Evolutionary conservation across 2,888 invertebrate genomes (phyloP).

Genomic region (Nephrotoma appendiculata): DNA sequence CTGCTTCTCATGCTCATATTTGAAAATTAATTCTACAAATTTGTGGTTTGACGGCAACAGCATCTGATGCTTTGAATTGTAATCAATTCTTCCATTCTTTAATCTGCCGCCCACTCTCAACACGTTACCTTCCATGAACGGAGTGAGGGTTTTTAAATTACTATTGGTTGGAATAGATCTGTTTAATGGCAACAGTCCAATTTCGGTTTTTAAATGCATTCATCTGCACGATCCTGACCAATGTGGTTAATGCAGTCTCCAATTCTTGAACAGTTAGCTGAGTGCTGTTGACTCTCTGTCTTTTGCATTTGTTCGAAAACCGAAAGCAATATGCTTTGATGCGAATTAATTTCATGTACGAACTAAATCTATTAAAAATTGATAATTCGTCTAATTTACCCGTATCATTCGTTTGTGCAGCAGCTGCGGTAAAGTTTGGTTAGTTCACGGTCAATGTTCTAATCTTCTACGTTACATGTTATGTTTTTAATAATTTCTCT

Average conservation of each 20-base stretch:
- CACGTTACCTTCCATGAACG: background rate
- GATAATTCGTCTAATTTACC: no score
- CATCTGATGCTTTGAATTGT: constrained; percentile 1
- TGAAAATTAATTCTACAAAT: constrained; percentile 1
- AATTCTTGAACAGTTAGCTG: background rate
- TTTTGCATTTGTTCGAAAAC: background rate
- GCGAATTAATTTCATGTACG: background rate
- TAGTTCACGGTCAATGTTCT: no score
- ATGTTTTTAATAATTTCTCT: no score
- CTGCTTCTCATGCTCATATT: constrained; percentile 3
- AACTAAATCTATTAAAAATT: no score
- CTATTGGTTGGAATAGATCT: background rate
- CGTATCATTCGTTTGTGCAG: no score
- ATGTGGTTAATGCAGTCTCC: background rate
- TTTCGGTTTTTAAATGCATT: background rate
- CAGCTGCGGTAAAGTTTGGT: no score
- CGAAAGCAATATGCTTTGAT: background rate
- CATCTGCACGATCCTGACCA: background rate
- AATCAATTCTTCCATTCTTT: constrained; percentile 5
- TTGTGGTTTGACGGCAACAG: background rate
- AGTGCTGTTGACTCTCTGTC: no score
- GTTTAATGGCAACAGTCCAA: background rate
- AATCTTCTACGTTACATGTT: no score
- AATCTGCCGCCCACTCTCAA: constrained; percentile 8
- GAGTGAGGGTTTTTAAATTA: constrained; percentile 1